phyloP scores from a whole-genome alignment of 1,140 invertebrate genomes.

The Pseudomyrmex cubaensis region DNA sequence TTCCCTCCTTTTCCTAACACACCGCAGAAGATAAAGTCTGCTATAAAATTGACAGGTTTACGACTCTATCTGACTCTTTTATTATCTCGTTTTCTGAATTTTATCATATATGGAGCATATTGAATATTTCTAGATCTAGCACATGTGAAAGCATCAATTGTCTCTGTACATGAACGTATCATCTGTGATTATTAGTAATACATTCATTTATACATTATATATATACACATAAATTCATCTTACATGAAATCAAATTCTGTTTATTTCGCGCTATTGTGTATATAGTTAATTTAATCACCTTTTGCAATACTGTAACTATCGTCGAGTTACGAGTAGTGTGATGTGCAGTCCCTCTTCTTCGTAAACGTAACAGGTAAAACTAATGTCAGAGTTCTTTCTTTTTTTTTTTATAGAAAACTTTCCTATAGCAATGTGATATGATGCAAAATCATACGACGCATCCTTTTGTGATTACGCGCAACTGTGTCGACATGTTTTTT shows the following conservation, averaged over 20 bases:
- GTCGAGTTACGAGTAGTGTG: constrained; percentile 21
- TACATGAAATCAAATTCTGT: constrained; percentile 17
- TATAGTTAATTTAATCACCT: background rate
- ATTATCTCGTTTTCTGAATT: no score
- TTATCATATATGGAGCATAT: no score
- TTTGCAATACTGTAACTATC: constrained; percentile 4
- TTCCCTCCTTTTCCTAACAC: no score
- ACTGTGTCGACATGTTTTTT: background rate
- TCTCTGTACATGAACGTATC: no score
- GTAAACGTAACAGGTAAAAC: constrained; percentile 13
- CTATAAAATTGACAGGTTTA: no score
- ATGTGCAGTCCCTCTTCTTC: background rate
- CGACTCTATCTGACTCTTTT: no score
- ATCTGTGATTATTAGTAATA: background rate
- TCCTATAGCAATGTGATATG: constrained; percentile 24
- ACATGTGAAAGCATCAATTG: no score
- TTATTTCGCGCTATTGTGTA: constrained; percentile 1
- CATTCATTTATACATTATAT: constrained; percentile 32
- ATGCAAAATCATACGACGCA: constrained; percentile 35
- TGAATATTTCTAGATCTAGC: no score
- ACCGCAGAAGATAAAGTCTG: no score
- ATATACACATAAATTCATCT: constrained; percentile 22
- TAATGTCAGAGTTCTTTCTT: background rate
- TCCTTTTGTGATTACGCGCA: background rate
- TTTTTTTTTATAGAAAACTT: constrained; percentile 21